Evolutionary conservation across 2,113 vertebrate species (phyloP).

Genomic region (Ptilorrhoa leucosticta): DNA sequence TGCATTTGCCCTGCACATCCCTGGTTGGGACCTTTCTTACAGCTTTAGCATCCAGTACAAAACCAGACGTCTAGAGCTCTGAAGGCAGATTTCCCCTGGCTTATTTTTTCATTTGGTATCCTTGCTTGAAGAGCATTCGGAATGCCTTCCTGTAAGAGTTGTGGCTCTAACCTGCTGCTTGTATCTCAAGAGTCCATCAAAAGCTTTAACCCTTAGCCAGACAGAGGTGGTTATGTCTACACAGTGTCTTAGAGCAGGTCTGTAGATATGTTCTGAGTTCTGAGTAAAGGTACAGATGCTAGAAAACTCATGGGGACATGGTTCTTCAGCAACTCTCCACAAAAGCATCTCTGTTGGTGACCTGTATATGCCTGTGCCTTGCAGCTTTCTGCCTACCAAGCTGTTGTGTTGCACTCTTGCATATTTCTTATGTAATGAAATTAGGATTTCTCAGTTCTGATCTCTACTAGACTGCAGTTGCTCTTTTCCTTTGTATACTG

Average conservation of each 20-base stretch:
- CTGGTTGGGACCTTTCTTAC: neutral
- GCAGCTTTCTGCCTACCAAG: neutral
- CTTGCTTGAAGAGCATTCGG: neutral
- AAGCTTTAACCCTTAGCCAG: neutral
- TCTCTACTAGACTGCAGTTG: neutral
- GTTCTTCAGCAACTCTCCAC: neutral
- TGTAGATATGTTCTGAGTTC: neutral
- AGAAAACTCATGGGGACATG: neutral
- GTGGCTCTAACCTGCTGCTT: neutral
- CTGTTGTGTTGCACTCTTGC: neutral
- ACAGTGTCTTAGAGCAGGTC: neutral
- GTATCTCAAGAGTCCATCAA: neutral
- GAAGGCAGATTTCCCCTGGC: neutral
- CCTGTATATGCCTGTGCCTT: fast-evolving
- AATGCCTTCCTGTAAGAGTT: neutral
- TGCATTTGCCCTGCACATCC: neutral
- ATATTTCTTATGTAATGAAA: neutral
- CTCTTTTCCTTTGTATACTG: neutral
- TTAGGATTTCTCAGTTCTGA: neutral
- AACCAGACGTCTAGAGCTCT: neutral
- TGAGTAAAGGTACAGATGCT: neutral
- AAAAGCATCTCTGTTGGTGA: neutral
- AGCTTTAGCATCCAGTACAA: neutral
- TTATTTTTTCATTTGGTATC: neutral
- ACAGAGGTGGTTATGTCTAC: neutral